A percentile compares a stretch with the other conserved stretches of the same genome.
phyloP scores from a whole-genome alignment of 2,888 invertebrate species.

The Nezara viridula region DNA sequence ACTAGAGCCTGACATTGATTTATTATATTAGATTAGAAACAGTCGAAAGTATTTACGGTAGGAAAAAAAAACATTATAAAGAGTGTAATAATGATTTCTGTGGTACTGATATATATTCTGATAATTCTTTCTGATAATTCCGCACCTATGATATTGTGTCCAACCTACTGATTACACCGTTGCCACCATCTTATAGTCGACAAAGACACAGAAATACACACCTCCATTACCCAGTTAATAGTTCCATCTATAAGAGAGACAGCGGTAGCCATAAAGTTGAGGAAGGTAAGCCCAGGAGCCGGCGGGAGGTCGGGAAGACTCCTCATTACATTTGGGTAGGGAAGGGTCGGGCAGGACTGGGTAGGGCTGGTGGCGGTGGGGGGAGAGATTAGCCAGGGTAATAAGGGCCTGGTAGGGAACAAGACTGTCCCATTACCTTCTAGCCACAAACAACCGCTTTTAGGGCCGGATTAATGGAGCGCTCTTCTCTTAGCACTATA shows the following conservation, averaged over 20 bases:
- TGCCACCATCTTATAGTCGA: background rate
- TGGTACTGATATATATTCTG: no score
- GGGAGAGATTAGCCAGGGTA: constrained; percentile 18
- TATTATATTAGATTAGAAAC: no score
- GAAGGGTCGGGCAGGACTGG: background rate
- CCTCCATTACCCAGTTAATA: background rate
- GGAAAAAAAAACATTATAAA: no score
- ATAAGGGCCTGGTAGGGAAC: constrained; percentile 5
- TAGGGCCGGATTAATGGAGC: constrained; percentile 27
- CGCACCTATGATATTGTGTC: background rate
- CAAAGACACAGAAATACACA: background rate
- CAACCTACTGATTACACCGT: background rate
- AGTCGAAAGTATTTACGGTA: no score
- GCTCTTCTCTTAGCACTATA: background rate
- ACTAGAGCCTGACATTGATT: no score
- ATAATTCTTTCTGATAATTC: no score
- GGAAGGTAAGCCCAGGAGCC: background rate
- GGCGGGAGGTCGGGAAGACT: background rate
- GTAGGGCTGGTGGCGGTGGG: background rate
- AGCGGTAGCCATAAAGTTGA: background rate
- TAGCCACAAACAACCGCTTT: constrained; percentile 37
- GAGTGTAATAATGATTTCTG: no score
- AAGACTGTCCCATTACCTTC: constrained; percentile 44
- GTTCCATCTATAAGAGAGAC: background rate
- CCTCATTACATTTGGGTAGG: constrained; percentile 19